Percentiles rank a stretch among this genome's conserved stretches.
Evolutionary conservation across 2,113 vertebrate genomes (phyloP).

Genomic region (Tylochromis polylepis): DNA sequence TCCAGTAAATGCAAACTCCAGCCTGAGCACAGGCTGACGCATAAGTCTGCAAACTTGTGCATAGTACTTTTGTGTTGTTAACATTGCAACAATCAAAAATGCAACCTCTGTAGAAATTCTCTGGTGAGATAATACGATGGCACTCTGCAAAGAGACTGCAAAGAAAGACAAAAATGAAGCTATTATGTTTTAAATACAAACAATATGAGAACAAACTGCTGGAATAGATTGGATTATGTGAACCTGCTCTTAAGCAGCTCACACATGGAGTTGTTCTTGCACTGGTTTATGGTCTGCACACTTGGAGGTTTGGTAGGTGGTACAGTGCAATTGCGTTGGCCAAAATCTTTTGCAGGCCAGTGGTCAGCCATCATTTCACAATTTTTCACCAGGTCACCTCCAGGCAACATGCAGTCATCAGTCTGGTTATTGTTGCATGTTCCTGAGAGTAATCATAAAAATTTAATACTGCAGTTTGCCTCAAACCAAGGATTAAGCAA

Average conservation of each 20-base stretch:
- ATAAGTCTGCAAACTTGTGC: conserved; percentile 85
- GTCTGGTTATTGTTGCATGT: conserved; percentile 81
- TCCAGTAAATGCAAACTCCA: conserved; percentile 84
- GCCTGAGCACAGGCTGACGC: conserved; percentile 79
- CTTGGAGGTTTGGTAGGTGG: conserved; percentile 46
- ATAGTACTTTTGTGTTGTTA: conserved; percentile 71
- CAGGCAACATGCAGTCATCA: conserved; percentile 85
- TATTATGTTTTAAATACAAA: background rate
- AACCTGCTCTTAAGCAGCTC: conserved; percentile 81
- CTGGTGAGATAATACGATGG: conserved; percentile 53
- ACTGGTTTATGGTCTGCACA: conserved; percentile 26
- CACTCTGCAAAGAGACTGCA: conserved; percentile 69
- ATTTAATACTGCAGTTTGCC: background rate
- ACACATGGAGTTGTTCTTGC: conserved; percentile 75
- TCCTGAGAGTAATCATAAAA: conserved; percentile 63
- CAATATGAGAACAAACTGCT: background rate
- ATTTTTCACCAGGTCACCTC: conserved; percentile 55
- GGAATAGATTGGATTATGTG: background rate
- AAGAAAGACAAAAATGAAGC: background rate
- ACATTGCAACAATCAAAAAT: conserved; percentile 81
- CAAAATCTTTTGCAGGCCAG: conserved; percentile 78
- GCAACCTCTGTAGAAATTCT: conserved; percentile 80
- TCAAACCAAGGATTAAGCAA: background rate
- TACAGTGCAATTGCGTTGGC: conserved; percentile 61
- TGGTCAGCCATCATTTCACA: conserved; percentile 83